A percentile compares a stretch with the other conserved stretches of the same genome.
Conservation (phyloP, 2,888 invertebrate species). For the Sylvicola cinctus region DNA sequence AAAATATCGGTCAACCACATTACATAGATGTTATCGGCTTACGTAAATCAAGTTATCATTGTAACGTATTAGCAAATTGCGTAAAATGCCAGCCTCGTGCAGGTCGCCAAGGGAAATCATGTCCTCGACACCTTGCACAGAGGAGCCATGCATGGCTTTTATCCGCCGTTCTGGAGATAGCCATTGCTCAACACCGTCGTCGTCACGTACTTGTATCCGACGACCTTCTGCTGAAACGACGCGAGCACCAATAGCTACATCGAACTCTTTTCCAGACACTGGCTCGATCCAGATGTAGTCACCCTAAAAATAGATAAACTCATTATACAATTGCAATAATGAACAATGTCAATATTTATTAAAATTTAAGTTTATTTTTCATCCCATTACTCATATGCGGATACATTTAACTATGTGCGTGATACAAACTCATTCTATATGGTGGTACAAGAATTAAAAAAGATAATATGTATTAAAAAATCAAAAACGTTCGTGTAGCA, state of each 20-base stretch:
- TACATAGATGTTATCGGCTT: slow-evolving; percentile 24
- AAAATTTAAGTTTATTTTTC: too few relatives aligned
- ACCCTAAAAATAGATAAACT: too few relatives aligned
- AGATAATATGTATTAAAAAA: too few relatives aligned
- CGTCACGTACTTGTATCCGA: slow-evolving; percentile 61
- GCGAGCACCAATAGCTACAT: slow-evolving; percentile 62
- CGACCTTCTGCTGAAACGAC: slow-evolving; percentile 53
- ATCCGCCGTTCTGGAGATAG: slow-evolving; percentile 34
- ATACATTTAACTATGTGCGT: too few relatives aligned
- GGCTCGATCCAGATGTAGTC: slow-evolving; percentile 83
- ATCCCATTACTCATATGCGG: too few relatives aligned
- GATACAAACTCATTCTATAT: too few relatives aligned
- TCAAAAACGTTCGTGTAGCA: too few relatives aligned
- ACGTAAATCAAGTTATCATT: slow-evolving; percentile 79
- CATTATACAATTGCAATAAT: too few relatives aligned
- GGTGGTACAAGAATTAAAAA: too few relatives aligned
- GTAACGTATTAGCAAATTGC: slow-evolving; percentile 79
- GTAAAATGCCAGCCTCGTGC: slow-evolving; percentile 81
- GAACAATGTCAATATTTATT: too few relatives aligned
- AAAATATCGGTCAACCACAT: too few relatives aligned
- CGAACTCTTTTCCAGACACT: slow-evolving; percentile 42
- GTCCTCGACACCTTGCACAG: slow-evolving; percentile 70
- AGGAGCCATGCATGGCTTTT: slow-evolving; percentile 58
- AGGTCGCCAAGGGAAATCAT: slow-evolving; percentile 91
- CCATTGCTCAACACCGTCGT: slow-evolving; percentile 55